Percentiles rank a stretch among this genome's conserved stretches.
Conservation (phyloP, 2,888 invertebrate genomes). For the Amblyteles armatorius region DNA sequence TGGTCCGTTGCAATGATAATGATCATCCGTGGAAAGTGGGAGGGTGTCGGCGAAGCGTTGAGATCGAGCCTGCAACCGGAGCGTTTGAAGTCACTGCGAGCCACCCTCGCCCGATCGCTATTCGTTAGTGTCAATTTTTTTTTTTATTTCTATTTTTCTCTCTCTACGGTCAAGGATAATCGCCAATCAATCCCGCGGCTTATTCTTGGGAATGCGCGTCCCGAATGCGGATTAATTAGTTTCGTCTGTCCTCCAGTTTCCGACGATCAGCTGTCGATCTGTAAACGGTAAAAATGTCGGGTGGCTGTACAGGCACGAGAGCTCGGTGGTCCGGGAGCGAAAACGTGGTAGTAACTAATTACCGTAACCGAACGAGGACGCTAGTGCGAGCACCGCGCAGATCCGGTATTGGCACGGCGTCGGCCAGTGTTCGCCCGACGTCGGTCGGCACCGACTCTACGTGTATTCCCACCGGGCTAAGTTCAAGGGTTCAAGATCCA, state of each 20-base stretch:
- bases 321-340: neutral
- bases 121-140: slow-evolving; percentile 52
- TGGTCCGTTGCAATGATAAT: slow-evolving; percentile 59
- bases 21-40: slow-evolving; percentile 63
- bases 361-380: neutral
- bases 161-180: slow-evolving; percentile 31
- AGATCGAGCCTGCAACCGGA: neutral
- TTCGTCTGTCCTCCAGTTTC: neutral
- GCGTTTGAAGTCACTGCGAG: slow-evolving; percentile 67
- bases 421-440: too few relatives aligned
- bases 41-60: slow-evolving; percentile 12
- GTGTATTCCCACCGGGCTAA: neutral
- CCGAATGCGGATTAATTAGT: slow-evolving; percentile 35
- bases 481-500: slow-evolving; percentile 15
- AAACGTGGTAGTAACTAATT: neutral
- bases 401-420: neutral
- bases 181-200: slow-evolving; percentile 34
- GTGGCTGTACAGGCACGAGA: neutral
- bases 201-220: slow-evolving; percentile 7
- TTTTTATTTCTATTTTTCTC: neutral
- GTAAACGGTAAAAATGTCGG: slow-evolving; percentile 6
- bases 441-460: too few relatives aligned
- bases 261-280: neutral
- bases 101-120: slow-evolving; percentile 15
- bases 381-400: neutral